Conservation (phyloP, 2,888 invertebrate species). For the Tineola bisselliella region DNA sequence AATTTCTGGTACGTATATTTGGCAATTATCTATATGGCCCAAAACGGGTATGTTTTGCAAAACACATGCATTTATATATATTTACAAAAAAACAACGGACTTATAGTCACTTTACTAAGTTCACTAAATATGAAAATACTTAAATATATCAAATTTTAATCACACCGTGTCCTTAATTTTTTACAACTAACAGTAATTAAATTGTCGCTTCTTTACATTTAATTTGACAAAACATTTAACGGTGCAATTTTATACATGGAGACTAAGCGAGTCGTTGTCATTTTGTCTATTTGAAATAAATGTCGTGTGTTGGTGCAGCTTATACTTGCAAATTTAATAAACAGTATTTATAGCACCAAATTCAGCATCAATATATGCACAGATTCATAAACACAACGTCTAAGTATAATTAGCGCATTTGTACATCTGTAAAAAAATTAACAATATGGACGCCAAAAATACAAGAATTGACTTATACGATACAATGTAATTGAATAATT, state of each 20-base stretch:
- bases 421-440: conserved; percentile 11
- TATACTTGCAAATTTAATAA: not conserved
- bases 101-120: conserved; percentile 44
- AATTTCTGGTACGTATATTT: conserved; percentile 45
- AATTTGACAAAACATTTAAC: not conserved
- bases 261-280: conserved; percentile 8
- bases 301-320: not conserved
- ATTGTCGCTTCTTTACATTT: not conserved
- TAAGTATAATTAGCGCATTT: not conserved
- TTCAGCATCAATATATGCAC: conserved; percentile 34
- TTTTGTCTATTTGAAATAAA: not conserved
- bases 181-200: conserved; percentile 4
- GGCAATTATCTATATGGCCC: conserved; percentile 30
- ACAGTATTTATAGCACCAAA: conserved; percentile 50
- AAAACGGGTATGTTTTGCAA: not conserved
- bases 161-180: conserved; percentile 8
- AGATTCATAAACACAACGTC: conserved; percentile 19
- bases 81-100: conserved; percentile 36
- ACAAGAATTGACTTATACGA: conserved; percentile 57
- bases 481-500: conserved; percentile 29
- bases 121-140: conserved; percentile 36
- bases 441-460: conserved; percentile 47
- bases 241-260: not conserved
- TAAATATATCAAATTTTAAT: conserved; percentile 3
- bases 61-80: not conserved